Conservation (phyloP, 2,888 invertebrate genomes). For the Torymus tubicola region DNA sequence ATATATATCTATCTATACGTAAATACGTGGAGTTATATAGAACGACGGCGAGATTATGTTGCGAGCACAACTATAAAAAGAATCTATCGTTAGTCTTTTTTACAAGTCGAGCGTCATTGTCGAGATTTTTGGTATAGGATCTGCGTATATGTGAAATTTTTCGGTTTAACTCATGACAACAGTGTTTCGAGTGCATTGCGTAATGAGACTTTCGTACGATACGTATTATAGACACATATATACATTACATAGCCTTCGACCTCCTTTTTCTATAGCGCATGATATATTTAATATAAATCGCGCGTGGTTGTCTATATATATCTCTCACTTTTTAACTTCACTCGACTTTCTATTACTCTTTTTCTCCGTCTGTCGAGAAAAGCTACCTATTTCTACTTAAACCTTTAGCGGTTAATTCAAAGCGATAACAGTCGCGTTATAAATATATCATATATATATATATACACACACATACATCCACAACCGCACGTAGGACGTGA, state of each 20-base stretch:
- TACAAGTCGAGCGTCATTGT: no score
- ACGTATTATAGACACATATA: not conserved
- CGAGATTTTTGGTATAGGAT: no score
- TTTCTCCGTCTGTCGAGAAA: conserved; percentile 25
- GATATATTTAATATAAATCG: not conserved
- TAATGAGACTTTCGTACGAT: not conserved
- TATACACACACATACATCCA: not conserved
- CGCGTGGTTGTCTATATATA: not conserved
- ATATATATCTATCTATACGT: no score
- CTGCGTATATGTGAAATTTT: no score
- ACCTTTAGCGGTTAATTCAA: conserved; percentile 38
- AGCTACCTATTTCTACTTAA: conserved; percentile 49
- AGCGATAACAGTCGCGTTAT: not conserved
- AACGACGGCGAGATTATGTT: no score
- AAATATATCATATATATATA: conserved; percentile 11
- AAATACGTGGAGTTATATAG: no score
- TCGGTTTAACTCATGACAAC: no score
- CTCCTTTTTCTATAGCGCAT: conserved; percentile 37
- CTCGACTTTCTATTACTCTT: conserved; percentile 37
- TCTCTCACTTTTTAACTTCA: conserved; percentile 1
- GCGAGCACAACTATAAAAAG: no score
- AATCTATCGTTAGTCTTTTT: no score
- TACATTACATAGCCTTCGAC: conserved; percentile 5
- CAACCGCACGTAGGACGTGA: no score
- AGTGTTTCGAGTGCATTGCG: not conserved